Percentiles rank a stretch among this genome's conserved stretches.
Conservation (phyloP, 2,113 vertebrate species). For the Eulemur rufifrons region DNA sequence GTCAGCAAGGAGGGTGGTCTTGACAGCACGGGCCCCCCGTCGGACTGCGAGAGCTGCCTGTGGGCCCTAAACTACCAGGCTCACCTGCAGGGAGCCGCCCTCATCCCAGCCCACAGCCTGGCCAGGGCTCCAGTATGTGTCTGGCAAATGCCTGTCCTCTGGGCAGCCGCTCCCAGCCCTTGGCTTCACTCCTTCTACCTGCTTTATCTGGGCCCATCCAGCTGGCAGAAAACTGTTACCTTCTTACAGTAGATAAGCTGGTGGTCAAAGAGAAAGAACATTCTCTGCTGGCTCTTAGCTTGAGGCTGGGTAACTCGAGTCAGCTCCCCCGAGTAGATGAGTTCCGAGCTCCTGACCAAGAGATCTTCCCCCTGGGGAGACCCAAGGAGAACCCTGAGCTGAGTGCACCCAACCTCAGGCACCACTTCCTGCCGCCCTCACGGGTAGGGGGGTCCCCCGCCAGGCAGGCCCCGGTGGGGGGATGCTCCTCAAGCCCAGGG, state of each 20-base stretch:
- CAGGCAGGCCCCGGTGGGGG: background rate
- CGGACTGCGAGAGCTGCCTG: background rate
- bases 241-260: slow-evolving; percentile 98
- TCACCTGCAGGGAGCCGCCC: background rate
- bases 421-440: background rate
- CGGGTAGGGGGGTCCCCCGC: no score
- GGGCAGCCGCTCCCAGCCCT: background rate
- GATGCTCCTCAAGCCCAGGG: background rate
- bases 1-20: background rate
- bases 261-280: slow-evolving; percentile 98
- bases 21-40: background rate
- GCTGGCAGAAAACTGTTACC: slow-evolving; percentile 80
- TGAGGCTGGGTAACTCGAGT: slow-evolving; percentile 93
- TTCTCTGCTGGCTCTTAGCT: slow-evolving; percentile 95
- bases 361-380: slow-evolving; percentile 93
- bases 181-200: background rate
- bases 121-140: background rate
- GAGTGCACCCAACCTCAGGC: background rate
- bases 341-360: slow-evolving; percentile 94
- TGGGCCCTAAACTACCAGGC: background rate
- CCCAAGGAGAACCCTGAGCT: slow-evolving; percentile 31
- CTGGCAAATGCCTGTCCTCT: background rate
- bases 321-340: slow-evolving; percentile 96
- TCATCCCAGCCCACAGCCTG: background rate
- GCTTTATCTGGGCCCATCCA: background rate